These are phyloP conservation scores for Netelia fuscicornis DNA, from an alignment of 2,888 invertebrate species.

Conservation along the genomic window DNA sequence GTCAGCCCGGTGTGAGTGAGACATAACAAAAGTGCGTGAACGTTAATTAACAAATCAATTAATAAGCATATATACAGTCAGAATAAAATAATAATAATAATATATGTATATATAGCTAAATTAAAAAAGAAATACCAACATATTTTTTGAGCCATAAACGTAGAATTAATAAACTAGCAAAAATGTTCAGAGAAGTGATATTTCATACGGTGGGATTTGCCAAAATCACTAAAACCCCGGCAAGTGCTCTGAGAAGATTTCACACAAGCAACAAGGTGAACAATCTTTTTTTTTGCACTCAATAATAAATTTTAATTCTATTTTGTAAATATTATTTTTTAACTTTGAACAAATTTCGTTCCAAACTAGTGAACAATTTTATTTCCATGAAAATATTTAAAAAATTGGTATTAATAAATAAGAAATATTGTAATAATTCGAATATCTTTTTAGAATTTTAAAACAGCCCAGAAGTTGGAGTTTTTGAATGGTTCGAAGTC, in stretches of 20 bases:
- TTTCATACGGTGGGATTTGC: conserved; percentile 71
- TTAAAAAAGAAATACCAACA: conserved; percentile 8
- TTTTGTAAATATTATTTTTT: neutral
- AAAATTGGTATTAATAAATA: too few species aligned
- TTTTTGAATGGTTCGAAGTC: neutral
- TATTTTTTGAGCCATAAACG: conserved; percentile 12
- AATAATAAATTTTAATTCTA: neutral
- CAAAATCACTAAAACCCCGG: conserved; percentile 72
- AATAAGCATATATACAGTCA: neutral
- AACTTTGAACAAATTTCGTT: neutral
- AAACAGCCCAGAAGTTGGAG: neutral
- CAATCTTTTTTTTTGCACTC: neutral
- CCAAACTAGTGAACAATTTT: too few species aligned
- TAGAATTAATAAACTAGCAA: conserved; percentile 4
- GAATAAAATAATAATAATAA: conserved; percentile 5
- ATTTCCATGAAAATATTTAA: too few species aligned
- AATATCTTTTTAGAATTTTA: too few species aligned
- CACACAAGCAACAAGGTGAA: conserved; percentile 76
- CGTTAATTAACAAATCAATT: conserved; percentile 17
- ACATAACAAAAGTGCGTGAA: conserved; percentile 24
- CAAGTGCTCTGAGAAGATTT: conserved; percentile 73
- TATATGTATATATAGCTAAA: neutral
- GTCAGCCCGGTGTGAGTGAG: conserved; percentile 61
- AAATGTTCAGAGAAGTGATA: conserved; percentile 72
- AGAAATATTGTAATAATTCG: too few species aligned